Evolutionary conservation across 2,113 vertebrate species (phyloP).

Genomic region (cat (Felis catus)): F.catus_Fca126_mat1.0 CM031416.1:53237001-53237500

Average conservation of each 20-base stretch:
- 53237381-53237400: background rate
- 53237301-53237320: background rate
- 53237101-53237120: background rate
- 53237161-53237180: background rate
- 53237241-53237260: background rate
- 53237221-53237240: background rate
- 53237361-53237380: background rate
- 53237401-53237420: background rate
- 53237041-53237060: background rate
- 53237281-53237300: background rate
- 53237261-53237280: background rate
- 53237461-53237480: background rate
- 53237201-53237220: background rate
- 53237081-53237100: background rate
- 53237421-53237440: background rate
- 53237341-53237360: background rate
- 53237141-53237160: background rate
- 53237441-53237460: background rate
- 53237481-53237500: background rate
- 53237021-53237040: conserved; percentile 63
- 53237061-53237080: background rate
- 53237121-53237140: background rate
- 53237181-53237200: background rate
- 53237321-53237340: background rate
- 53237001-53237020: conserved; percentile 89